Conservation (phyloP, 2,797 vertebrate species). For the Falco rusticolus region DNA sequence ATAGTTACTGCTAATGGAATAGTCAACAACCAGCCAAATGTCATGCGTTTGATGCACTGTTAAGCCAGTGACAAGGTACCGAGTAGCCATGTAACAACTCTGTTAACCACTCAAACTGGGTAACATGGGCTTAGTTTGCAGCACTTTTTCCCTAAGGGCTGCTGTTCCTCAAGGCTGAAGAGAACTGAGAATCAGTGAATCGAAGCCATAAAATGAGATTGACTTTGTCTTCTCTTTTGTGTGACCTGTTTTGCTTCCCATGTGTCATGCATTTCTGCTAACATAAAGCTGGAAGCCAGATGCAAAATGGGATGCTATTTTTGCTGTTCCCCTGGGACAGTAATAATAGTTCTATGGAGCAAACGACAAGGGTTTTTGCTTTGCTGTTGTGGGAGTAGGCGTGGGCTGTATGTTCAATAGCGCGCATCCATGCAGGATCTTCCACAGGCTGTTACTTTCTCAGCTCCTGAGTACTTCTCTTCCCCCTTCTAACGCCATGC, state of each 20-base stretch:
- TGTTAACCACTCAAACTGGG: background rate
- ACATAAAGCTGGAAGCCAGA: background rate
- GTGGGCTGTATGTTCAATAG: background rate
- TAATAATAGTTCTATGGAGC: background rate
- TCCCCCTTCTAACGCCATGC: background rate
- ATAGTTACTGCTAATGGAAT: background rate
- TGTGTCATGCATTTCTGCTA: background rate
- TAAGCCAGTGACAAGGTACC: background rate
- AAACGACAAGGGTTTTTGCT: background rate
- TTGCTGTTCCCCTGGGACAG: background rate
- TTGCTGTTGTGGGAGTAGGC: background rate
- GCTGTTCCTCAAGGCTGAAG: background rate
- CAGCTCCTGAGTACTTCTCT: background rate
- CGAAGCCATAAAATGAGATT: background rate
- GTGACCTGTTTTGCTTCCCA: background rate
- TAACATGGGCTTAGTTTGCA: background rate
- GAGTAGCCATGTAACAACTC: background rate
- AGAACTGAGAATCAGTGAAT: background rate
- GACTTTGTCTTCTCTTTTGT: background rate
- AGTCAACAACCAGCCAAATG: background rate
- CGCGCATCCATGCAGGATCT: background rate
- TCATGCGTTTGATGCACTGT: background rate
- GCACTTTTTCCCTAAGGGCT: background rate
- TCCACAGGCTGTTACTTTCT: background rate
- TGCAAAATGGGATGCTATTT: constrained; percentile 3